Evolutionary conservation across 1,140 invertebrate genomes (phyloP), one percentile per base, ranked within the genome.

Genomic region (Vollenhovia emeryi): DNA sequence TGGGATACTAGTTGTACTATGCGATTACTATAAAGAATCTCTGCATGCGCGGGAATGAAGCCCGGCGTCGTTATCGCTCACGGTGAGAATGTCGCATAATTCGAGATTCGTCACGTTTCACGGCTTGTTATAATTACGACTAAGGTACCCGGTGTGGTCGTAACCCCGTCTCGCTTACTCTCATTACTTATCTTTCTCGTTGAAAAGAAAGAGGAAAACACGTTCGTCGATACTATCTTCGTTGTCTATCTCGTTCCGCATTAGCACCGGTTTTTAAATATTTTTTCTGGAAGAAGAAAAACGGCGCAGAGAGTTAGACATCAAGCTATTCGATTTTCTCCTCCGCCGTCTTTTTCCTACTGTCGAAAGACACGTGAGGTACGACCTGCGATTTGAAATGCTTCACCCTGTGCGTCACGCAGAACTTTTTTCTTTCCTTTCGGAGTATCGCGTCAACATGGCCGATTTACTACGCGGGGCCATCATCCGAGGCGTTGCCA

Each of bases 21-120:
- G n/a, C n/a, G n/a, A 62, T 79, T 36, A 48, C 21, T 75, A 27
- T 21, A 6, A 50, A 40, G n/a, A 6, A 21, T 50, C 68, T 50
- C 15, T 68, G 8, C 8, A 66, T 30, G 21, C 8, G 13, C 27
- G 30, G 6, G 43, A 48, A 79, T 15, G 15, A 68, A 50, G 21
- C 15, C n/a, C 15, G 6, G 1, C 15, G 24, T 50, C 43, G 15
- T 79, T 78, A 48, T 66, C 59, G 59, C 30, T 48, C 60, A 33
- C 30, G 15, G 30, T 50, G 75, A 66, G 57, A 52, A 68, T 68
- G 30, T 79, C 75, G 27, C 75, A 40, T 68, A 79, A 79, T 79
- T 66, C 30, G 15, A 79, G 9, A 79, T 79, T 79, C 30, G 75
- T 52, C 33, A 68, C 60, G 60, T 79, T 79, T 52, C 75, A 79